phyloP scores from a whole-genome alignment of 2,797 vertebrate genomes.

The Oreonectes daqikongensis region DNA sequence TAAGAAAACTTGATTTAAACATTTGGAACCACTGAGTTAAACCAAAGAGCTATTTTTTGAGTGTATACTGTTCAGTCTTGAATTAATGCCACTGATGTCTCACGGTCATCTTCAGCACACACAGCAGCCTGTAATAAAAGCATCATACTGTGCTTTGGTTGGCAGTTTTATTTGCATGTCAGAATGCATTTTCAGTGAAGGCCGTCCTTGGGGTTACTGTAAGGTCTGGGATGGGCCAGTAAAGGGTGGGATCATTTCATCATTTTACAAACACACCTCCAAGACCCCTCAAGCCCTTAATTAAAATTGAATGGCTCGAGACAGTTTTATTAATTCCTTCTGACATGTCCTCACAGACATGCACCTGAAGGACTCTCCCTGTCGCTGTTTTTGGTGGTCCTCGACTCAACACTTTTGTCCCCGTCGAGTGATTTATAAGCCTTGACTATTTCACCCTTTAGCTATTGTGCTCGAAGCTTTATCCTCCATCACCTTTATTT shows the following conservation, averaged over 20 bases:
- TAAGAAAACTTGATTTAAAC: no score
- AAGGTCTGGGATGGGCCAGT: conserved; percentile 23
- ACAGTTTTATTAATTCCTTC: conserved; percentile 56
- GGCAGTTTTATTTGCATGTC: conserved; percentile 54
- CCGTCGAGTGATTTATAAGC: conserved; percentile 52
- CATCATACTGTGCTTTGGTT: conserved; percentile 1
- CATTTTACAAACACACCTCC: conserved; percentile 46
- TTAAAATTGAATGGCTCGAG: conserved; percentile 57
- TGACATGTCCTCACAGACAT: conserved; percentile 47
- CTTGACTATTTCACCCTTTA: conserved; percentile 29
- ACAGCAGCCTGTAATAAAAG: conserved; percentile 32
- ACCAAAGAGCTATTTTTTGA: no score
- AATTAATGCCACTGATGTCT: not conserved
- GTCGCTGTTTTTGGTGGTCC: conserved; percentile 23
- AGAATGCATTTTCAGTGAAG: conserved; percentile 48
- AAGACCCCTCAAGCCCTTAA: conserved; percentile 52
- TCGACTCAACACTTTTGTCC: conserved; percentile 27
- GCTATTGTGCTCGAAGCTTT: conserved; percentile 45
- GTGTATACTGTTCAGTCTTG: not conserved
- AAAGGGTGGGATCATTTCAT: conserved; percentile 34
- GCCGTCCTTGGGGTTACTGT: conserved; percentile 30
- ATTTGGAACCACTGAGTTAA: no score
- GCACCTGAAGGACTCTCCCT: conserved; percentile 49
- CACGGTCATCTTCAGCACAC: not conserved
- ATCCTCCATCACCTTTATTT: conserved; percentile 62